phyloP scores from a whole-genome alignment of 1,140 invertebrate species.

The Hypsibius dujardini region DNA sequence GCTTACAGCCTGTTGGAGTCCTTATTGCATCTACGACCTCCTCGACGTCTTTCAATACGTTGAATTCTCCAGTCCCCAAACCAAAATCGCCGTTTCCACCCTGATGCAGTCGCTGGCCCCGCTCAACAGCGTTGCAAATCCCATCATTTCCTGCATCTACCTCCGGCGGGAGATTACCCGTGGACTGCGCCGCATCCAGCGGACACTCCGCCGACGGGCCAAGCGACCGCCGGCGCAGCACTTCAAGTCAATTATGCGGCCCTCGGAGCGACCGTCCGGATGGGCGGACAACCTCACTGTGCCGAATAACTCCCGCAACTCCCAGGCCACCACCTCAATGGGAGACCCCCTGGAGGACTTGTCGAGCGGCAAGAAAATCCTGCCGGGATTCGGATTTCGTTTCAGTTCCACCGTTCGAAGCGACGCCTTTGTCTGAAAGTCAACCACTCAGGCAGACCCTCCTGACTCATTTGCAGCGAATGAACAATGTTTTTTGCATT shows the following conservation, averaged over 20 bases:
- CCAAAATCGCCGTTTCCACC: constrained; percentile 61
- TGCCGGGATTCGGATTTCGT: too few relatives aligned
- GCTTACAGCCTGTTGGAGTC: constrained; percentile 59
- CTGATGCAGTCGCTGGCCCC: constrained; percentile 81
- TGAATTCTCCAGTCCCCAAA: constrained; percentile 47
- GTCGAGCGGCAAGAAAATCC: too few relatives aligned
- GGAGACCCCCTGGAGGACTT: too few relatives aligned
- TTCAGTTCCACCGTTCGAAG: too few relatives aligned
- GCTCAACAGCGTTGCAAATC: constrained; percentile 81
- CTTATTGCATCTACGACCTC: constrained; percentile 79
- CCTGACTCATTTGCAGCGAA: too few relatives aligned
- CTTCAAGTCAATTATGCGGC: neutral
- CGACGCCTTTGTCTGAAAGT: too few relatives aligned
- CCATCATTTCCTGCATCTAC: constrained; percentile 76
- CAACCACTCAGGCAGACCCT: too few relatives aligned
- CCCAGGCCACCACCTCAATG: neutral
- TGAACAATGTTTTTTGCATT: too few relatives aligned
- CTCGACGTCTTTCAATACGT: constrained; percentile 72
- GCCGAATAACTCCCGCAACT: constrained; percentile 1
- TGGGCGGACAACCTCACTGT: constrained; percentile 4
- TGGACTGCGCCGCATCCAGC: constrained; percentile 7
- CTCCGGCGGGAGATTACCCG: constrained; percentile 5
- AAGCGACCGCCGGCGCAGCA: neutral
- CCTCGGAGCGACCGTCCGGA: neutral
- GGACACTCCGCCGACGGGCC: neutral